A percentile compares a stretch with the other conserved stretches of the same genome.
These are phyloP conservation scores for Nymphalis urticae DNA, from an alignment of 2,888 invertebrate species.

Conservation along the genomic window DNA sequence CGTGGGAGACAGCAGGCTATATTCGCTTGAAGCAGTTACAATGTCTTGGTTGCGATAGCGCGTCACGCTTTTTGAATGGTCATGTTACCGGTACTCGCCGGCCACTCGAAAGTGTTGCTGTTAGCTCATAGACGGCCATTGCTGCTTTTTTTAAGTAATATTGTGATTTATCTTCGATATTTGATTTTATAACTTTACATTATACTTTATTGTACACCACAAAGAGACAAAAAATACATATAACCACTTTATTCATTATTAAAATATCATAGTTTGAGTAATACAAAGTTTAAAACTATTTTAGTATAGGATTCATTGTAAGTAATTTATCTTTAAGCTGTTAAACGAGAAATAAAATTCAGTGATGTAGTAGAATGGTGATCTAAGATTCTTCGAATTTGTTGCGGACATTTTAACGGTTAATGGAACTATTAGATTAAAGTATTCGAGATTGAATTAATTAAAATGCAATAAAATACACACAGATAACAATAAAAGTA, in stretches of 20 bases:
- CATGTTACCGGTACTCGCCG: conserved; percentile 48
- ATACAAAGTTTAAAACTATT: not conserved
- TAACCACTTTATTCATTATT: not conserved
- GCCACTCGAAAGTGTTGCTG: conserved; percentile 42
- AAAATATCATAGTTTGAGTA: no score
- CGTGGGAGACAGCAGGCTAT: conserved; percentile 5
- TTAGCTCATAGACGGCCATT: conserved; percentile 29
- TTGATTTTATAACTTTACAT: not conserved
- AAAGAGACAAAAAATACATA: no score
- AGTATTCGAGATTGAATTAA: not conserved
- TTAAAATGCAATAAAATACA: not conserved
- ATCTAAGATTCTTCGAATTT: not conserved
- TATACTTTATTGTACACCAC: no score
- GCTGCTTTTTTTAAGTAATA: conserved; percentile 8
- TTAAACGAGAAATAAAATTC: not conserved
- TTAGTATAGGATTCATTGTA: not conserved
- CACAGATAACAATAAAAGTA: not conserved
- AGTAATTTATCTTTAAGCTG: no score
- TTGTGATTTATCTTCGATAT: not conserved
- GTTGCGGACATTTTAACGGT: not conserved
- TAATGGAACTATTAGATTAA: not conserved
- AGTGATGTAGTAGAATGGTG: not conserved
- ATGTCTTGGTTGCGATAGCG: conserved; percentile 31
- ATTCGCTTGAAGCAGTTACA: conserved; percentile 11
- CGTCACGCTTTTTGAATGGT: conserved; percentile 57